Percentiles rank a stretch among this genome's conserved stretches.
Evolutionary conservation across 2,797 vertebrate genomes (phyloP).

Genomic region (Hypotaenidia okinawae): DNA sequence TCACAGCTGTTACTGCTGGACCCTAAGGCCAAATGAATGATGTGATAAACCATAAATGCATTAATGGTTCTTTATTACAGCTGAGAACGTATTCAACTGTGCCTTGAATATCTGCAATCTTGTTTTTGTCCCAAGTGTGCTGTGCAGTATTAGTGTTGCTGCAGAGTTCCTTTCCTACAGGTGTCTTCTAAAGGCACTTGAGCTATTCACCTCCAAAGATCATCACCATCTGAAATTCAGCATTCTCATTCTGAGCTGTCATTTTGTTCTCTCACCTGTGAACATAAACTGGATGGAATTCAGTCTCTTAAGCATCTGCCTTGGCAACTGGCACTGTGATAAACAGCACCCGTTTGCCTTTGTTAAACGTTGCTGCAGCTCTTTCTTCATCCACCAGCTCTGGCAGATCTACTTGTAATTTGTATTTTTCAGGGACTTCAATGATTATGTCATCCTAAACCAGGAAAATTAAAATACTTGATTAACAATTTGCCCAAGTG

Average conservation of each 20-base stretch:
- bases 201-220: neutral
- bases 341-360: constrained; percentile 76
- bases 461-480: neutral
- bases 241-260: neutral
- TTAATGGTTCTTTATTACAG: neutral
- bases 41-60: neutral
- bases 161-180: neutral
- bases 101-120: neutral
- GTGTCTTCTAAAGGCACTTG: neutral
- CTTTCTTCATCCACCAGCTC: constrained; percentile 80
- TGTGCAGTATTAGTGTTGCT: neutral
- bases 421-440: constrained; percentile 85
- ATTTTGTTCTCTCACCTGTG: neutral
- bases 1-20: neutral
- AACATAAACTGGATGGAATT: neutral
- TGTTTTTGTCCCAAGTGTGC: neutral
- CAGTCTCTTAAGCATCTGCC: neutral
- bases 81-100: neutral
- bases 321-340: constrained; percentile 71
- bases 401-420: constrained; percentile 83
- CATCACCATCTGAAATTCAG: neutral
- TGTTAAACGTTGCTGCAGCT: constrained; percentile 83
- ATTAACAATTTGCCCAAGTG: neutral
- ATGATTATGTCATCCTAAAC: constrained; percentile 86
- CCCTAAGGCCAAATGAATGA: neutral